Base-by-base conservation (phyloP, 2,888 invertebrate species). In the Caenorhabditis drosophilae region DNA sequence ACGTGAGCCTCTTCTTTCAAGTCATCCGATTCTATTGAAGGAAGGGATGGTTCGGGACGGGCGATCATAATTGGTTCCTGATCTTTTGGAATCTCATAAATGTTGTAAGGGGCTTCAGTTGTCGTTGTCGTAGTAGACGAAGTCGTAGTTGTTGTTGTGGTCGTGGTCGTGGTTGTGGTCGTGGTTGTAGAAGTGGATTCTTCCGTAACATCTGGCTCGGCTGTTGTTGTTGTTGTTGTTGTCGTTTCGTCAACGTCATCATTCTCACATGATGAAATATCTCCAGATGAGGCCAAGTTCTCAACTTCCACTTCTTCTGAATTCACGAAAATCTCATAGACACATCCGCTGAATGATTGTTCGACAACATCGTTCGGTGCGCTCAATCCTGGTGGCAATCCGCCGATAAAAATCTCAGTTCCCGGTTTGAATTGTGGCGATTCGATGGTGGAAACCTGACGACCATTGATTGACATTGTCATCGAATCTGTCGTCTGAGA, bases 401-500 rank as follows among this genome's bases (percentile, higher is more conserved):
- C 79, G 4, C 79, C 79, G 11, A 79, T 64, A 53, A 73, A 79
- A 12, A 79, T 55, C 11, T 67, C 62, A 11, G 78, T 79, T 12
- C 61, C 59, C 4, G 71, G 70, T 38, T 46, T 46, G 27, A 73
- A 18, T 9, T n/a, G 20, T 40, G 15, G 35, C 0, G 62, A 48
- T 42, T 56, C 53, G 20, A 62, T 52, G 31, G 38, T 34, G 1
- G 60, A 60, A 44, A 62, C 62, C 23, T 53, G 45, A 48, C 58
- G 34, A 11, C 63, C 63, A 46, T 63, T 58, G 22, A 63, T 54
- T 36, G 45, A 49, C 57, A 63, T 58, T 11, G 53, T 53, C 20
- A 63, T 53, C 18, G 38, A 38, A 46, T 54, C 46, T 34, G 46
- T 54, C 18, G 44, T 45, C 42, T 58, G 57, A 20, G 40, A 25